Conservation (phyloP, 2,888 invertebrate genomes). For the Phrixothrix hirtus region DNA sequence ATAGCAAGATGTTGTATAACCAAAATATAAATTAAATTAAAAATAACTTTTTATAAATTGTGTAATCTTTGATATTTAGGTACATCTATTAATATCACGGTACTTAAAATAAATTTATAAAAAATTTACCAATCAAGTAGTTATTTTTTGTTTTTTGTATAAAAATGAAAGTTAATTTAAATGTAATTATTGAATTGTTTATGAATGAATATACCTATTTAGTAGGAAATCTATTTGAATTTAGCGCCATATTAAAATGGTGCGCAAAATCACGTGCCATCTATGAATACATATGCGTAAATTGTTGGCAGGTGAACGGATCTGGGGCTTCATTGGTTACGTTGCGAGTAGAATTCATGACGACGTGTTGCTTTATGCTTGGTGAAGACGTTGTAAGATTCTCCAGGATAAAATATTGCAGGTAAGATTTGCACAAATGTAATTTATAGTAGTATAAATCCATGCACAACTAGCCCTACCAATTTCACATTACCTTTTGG, state of each 20-base stretch:
- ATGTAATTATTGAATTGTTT: no score
- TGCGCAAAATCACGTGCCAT: conserved; percentile 44
- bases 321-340: conserved; percentile 47
- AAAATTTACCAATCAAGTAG: no score
- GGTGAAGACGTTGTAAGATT: conserved; percentile 34
- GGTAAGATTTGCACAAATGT: conserved; percentile 27
- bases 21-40: no score
- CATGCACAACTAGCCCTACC: conserved; percentile 45
- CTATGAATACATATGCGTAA: conserved; percentile 41
- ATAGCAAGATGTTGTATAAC: no score
- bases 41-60: no score
- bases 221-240: no score
- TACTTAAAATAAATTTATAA: no score
- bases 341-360: conserved; percentile 50
- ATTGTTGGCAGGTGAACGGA: conserved; percentile 45
- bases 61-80: no score
- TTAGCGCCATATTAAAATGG: conserved; percentile 31
- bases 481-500: conserved; percentile 53
- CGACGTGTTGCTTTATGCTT: conserved; percentile 46
- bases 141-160: no score
- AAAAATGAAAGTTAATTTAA: no score
- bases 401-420: conserved; percentile 26
- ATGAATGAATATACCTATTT: no score
- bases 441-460: conserved; percentile 24
- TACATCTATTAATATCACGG: no score